Conservation (phyloP, 2,113 vertebrate species). For the Tyto alba region DNA sequence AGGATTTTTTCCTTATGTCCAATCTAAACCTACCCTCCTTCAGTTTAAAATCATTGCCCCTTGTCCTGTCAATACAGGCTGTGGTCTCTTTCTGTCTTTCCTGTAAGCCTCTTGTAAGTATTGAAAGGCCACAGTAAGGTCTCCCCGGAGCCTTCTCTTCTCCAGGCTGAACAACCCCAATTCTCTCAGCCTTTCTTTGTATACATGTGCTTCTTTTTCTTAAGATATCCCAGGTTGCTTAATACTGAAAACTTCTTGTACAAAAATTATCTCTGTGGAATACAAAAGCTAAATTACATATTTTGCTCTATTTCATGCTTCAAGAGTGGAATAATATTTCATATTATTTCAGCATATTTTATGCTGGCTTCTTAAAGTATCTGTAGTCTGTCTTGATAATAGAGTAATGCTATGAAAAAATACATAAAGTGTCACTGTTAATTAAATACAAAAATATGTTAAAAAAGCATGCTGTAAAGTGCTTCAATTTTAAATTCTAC, state of each 20-base stretch:
- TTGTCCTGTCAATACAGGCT: not conserved
- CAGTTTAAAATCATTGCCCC: not conserved
- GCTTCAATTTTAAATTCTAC: not conserved
- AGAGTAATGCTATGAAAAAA: not conserved
- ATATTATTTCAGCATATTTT: not conserved
- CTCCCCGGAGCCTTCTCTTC: not conserved
- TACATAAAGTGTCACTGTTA: not conserved
- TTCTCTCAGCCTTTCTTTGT: not conserved
- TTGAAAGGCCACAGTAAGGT: not conserved
- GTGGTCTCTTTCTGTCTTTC: not conserved
- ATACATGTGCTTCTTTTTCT: not conserved
- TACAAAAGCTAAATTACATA: not conserved
- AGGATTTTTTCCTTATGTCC: not conserved
- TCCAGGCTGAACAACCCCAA: not conserved
- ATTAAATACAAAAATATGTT: not conserved
- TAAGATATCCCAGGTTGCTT: not conserved
- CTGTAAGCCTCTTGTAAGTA: not conserved
- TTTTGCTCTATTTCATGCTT: not conserved
- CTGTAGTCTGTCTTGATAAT: not conserved
- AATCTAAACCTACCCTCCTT: not conserved
- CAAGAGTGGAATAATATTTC: not conserved
- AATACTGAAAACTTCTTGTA: not conserved
- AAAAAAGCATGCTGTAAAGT: not conserved
- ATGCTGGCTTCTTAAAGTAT: not conserved
- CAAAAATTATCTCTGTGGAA: not conserved